Base-by-base conservation (phyloP, 2,113 vertebrate genomes). In the Megaceryle maxima region DNA sequence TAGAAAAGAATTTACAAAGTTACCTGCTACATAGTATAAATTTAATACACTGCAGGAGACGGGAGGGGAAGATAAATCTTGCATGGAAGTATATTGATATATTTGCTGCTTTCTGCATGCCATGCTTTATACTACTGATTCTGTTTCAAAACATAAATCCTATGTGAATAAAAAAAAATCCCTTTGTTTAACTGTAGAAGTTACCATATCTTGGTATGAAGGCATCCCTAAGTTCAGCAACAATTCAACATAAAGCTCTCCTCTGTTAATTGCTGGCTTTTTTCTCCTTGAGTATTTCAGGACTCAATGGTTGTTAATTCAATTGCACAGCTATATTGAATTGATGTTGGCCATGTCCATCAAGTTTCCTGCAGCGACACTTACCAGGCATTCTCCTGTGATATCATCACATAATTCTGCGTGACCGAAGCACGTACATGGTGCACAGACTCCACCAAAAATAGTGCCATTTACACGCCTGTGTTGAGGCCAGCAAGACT, bases 341-440 rank as follows among this genome's bases (percentile, higher is more conserved):
- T 11, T 46, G 72, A 66, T 48, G 46, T 31, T 64, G 74, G 67
- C 15, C 39, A 24, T 28, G 9, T 21, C 41, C 57, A 13, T 26
- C 21, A 92, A 15, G 5, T 55, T 62, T 37, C 21, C 39, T 55
- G 29, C 3, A 60, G 50, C 24, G n/a, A 56, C 64, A 97, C 96
- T 98, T 97, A 99, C 99, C 98, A 98, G 76, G 67, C 99, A 99
- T 29, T 97, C 92, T 67, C 98, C 99, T 3, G 98, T 98, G 87
- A 98, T 13, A 73, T 98, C 98, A 88, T 99, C 98, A 50, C 98
- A 99, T 13, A 33, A 79, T 1, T 98, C 97, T 2, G 98, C 95
- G 7, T 99, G 99, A 39, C 98, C 97, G 77, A 98, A 98, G 92
- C 99, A 99, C 0, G 77, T 97, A 62, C 99, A 99, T 0, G 95